Conservation (phyloP, 2,888 invertebrate species). For the Nomada fucata region DNA sequence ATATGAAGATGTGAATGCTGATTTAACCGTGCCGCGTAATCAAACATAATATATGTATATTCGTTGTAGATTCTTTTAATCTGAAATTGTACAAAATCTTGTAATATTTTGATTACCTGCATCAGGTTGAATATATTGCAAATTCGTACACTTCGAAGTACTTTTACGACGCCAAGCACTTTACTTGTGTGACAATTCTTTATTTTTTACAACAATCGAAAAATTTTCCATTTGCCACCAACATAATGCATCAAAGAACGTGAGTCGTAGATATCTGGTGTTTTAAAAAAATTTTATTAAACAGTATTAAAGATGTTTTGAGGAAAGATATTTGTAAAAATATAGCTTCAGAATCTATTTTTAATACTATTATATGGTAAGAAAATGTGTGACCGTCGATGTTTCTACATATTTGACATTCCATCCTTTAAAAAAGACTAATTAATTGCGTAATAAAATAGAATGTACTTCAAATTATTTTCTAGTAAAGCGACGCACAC, state of each 20-base stretch:
- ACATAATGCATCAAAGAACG: no score
- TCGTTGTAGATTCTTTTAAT: conserved; percentile 20
- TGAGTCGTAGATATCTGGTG: neutral
- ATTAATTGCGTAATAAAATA: conserved; percentile 3
- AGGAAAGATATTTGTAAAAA: neutral
- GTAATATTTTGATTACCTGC: conserved; percentile 33
- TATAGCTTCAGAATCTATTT: neutral
- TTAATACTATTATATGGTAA: conserved; percentile 7
- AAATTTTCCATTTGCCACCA: no score
- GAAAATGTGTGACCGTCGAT: neutral
- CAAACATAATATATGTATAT: conserved; percentile 23
- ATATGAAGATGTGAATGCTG: conserved; percentile 79
- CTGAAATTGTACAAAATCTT: conserved; percentile 12
- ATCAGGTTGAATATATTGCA: conserved; percentile 45
- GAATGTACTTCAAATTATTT: conserved; percentile 42
- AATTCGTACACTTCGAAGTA: conserved; percentile 9
- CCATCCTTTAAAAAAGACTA: conserved; percentile 6
- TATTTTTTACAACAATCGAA: no score
- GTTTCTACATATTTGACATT: conserved; percentile 33
- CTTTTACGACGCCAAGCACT: neutral
- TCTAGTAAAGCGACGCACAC: neutral
- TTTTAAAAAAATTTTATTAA: neutral
- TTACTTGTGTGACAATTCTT: no score
- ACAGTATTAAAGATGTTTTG: conserved; percentile 15
- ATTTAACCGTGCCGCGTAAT: conserved; percentile 64